phyloP scores from a whole-genome alignment of 2,888 invertebrate genomes.

The Agrochola macilenta region DNA sequence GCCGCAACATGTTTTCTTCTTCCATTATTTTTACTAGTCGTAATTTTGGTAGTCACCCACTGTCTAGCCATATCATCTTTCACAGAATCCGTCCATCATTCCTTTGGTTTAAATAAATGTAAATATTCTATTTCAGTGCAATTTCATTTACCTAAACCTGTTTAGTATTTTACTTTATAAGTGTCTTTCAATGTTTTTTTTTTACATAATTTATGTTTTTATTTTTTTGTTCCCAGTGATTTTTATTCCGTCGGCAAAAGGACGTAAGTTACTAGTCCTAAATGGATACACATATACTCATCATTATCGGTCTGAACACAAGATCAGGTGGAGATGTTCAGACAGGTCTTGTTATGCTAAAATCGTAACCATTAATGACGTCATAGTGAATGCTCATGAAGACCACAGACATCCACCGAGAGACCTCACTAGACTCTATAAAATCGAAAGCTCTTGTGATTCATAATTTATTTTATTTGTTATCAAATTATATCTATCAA shows the following conservation, averaged over 20 bases:
- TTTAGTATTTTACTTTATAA: no score
- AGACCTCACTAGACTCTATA: background rate
- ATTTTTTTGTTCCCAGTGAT: background rate
- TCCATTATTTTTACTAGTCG: no score
- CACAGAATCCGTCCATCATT: no score
- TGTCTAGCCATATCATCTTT: background rate
- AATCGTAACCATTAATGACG: constrained; percentile 66
- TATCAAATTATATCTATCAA: background rate
- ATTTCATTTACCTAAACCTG: background rate
- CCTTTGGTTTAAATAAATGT: background rate
- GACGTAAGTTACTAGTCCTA: constrained; percentile 62
- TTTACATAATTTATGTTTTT: background rate
- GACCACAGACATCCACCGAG: constrained; percentile 54
- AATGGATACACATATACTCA: constrained; percentile 67
- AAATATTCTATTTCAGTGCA: no score
- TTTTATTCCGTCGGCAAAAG: constrained; percentile 44
- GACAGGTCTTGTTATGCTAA: constrained; percentile 69
- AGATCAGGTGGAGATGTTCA: constrained; percentile 73
- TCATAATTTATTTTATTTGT: background rate
- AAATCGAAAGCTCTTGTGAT: background rate
- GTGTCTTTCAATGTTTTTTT: background rate
- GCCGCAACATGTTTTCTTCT: background rate
- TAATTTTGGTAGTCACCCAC: no score
- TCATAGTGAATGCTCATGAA: constrained; percentile 34
- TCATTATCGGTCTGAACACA: constrained; percentile 60